Evolutionary conservation across 2,888 invertebrate species (phyloP), one percentile per base, ranked within the genome.

Genomic region (Leptopterna dolabrata): DNA sequence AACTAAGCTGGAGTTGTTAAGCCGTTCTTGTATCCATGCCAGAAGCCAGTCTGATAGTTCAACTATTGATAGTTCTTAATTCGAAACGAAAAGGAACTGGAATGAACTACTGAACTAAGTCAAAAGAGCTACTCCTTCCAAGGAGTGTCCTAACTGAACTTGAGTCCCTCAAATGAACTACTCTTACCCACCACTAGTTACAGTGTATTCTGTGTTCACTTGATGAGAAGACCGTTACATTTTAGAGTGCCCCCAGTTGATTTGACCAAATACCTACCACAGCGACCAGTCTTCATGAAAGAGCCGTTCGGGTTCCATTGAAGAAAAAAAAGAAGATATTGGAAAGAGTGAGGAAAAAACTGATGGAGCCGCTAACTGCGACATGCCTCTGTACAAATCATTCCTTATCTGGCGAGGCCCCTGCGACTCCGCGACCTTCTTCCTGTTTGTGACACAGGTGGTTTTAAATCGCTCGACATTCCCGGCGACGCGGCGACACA

Each of bases 401-500:
- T 81, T 51, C 81, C 81, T 81, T 81, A 81, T 81, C 81, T 30
- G 81, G 80, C 9, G 24, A 16, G 27, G 47, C 80, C 43, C 27
- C 51, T 19, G 55, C 73, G 36, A 73, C n/a, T 30, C 29, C 24
- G 81, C 81, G n/a, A 45, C 24, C 30, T 51, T 51, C 81, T 81
- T 81, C 81, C 81, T 81, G 81, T 81, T 81, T 47, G 81, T 81
- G 81, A 55, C 81, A 81, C 55, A 30, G 81, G 81, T 81, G 30
- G 30, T 24, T 81, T 81, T 81, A 55, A 81, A 81, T 81, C 81
- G 81, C 51, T 51, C 81, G 81, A 81, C 81, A 81, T 81, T 81
- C 81, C 81, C 80, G n/a, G 43, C 80, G 80, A 45, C 45, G n/a
- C 27, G 78, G 41, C 78, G 78, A 45, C 78, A 45, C 81, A 47